Base-by-base conservation (phyloP, 2,888 invertebrate genomes). In the Caenorhabditis doughertyi region DNA sequence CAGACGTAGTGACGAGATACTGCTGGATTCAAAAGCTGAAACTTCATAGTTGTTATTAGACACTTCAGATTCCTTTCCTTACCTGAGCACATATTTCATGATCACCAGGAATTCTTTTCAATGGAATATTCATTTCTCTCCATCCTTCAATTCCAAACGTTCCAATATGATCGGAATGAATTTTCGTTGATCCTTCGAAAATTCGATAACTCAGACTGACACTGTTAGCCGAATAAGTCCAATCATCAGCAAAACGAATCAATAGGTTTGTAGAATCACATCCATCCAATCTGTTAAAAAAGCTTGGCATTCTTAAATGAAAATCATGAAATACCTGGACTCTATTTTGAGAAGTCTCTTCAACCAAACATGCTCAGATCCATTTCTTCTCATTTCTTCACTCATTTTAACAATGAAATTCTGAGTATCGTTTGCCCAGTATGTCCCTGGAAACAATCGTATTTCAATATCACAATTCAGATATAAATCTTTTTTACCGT, bases 331-430 rank as follows among this genome's bases (percentile, higher is more conserved):
- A 16, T 56, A 88, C 87, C 83, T 86, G 9, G 86, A 83, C 7
- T 87, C 79, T 11, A 90, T 16, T 21, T 85, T 83, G 16, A 90
- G 62, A 9, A 90, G 76, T 49, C 88, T 32, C 39, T 83, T 74
- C 65, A 90, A 84, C 90, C 90, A 90, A 7, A 84, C 84, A 32
- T 81, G 74, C 51, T 89, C 89, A 0, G 84, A 84, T 21, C 90
- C 90, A 42, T 87, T 89, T 35, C 89, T 64, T 58, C 83, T 65
- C 62, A 90, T 79, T 51, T 85, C 77, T 51, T 87, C 83, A 11
- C 86, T 89, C 65, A 89, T 87, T 73, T 89, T 89, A 35, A 90
- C 89, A 23, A 90, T 76, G 58, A 86, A 90, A 1, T 87, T 81
- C 3, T 88, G 88, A 9, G 87, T 83, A 64, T 89, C 82, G 72